Percentiles rank a stretch among this genome's conserved stretches.
Conservation (phyloP, 2,797 vertebrate species). For the Pseudochromis fuscus region DNA sequence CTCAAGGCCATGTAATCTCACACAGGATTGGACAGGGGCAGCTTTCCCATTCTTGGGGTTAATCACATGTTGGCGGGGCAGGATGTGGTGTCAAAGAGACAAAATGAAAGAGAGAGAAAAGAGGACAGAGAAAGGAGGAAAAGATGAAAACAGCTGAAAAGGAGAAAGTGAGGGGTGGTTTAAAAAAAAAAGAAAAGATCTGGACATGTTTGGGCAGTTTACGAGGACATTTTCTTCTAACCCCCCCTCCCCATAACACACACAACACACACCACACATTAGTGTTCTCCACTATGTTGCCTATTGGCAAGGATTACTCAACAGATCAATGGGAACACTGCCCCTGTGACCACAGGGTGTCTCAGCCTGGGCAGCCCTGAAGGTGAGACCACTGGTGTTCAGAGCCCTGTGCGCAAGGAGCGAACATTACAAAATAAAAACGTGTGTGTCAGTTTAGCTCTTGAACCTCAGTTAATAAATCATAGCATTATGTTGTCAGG, state of each 20-base stretch:
- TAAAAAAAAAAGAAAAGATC: not conserved
- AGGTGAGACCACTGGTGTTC: conserved; percentile 20
- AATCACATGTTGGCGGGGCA: conserved; percentile 54
- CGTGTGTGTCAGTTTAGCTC: conserved; percentile 29
- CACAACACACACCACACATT: too few species aligned
- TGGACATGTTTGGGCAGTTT: conserved; percentile 3
- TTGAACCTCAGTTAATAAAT: conserved; percentile 50
- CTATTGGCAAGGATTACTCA: conserved; percentile 22
- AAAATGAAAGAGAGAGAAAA: not conserved
- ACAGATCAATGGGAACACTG: conserved; percentile 42
- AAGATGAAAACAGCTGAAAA: conserved; percentile 6
- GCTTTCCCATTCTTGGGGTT: conserved; percentile 53
- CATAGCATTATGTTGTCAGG: conserved; percentile 36
- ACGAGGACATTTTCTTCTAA: conserved; percentile 12
- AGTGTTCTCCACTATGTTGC: not conserved
- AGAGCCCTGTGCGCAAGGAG: conserved; percentile 18
- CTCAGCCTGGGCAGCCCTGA: conserved; percentile 16
- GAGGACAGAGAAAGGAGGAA: not conserved
- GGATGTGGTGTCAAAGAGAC: conserved; percentile 1
- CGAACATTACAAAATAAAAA: conserved; percentile 38
- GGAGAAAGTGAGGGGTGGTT: not conserved
- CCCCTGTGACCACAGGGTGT: conserved; percentile 31
- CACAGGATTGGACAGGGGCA: conserved; percentile 38
- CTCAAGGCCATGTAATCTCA: conserved; percentile 52
- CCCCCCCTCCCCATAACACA: not conserved